phyloP scores from a whole-genome alignment of 2,797 vertebrate species.

The Crenichthys baileyi region DNA sequence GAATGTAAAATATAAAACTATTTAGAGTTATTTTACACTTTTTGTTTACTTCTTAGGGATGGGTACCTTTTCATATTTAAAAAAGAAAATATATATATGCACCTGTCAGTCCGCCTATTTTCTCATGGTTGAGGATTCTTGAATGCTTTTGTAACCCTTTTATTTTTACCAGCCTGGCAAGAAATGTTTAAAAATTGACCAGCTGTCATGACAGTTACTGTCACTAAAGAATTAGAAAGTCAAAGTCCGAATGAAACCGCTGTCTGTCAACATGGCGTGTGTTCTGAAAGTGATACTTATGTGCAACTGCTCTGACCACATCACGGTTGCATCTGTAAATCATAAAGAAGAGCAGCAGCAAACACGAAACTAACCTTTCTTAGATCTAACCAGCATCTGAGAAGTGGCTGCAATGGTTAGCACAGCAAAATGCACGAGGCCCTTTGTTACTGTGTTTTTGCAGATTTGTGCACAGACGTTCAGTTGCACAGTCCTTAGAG shows the following conservation, averaged over 20 bases:
- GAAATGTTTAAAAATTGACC: neutral
- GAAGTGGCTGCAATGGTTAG: constrained; percentile 23
- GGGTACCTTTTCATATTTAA: no score
- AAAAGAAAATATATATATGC: neutral
- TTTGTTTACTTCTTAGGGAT: no score
- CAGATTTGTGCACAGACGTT: neutral
- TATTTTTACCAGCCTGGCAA: neutral
- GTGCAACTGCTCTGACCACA: neutral
- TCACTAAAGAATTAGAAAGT: neutral
- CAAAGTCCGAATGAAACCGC: neutral
- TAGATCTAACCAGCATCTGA: neutral
- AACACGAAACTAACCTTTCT: neutral
- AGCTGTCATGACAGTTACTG: neutral
- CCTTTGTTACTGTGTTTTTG: constrained; percentile 15
- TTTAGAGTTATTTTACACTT: no score
- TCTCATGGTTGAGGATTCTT: neutral
- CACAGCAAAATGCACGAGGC: neutral
- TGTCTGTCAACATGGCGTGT: neutral
- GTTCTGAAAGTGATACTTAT: neutral
- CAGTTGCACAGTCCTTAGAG: neutral
- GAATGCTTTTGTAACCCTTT: neutral
- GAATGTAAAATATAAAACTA: no score
- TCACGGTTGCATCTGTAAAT: neutral
- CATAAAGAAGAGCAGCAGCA: neutral
- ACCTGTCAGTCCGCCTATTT: neutral